A percentile compares a stretch with the other conserved stretches of the same genome.
Conservation (phyloP, 2,113 vertebrate species). For the Scophthalmus maximus region DNA sequence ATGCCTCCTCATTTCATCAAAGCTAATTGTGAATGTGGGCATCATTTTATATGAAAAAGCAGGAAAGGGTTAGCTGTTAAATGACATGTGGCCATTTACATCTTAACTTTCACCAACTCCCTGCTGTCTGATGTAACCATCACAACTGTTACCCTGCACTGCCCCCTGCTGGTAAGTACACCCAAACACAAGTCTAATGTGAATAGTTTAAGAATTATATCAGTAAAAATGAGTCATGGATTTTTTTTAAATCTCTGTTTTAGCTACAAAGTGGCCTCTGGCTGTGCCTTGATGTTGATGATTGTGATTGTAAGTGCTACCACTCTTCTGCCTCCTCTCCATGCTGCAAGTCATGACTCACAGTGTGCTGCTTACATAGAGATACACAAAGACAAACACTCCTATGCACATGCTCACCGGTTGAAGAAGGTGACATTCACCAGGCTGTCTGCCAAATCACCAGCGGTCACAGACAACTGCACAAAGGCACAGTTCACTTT, state of each 20-base stretch:
- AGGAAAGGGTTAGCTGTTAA: slow-evolving; percentile 33
- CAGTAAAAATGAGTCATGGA: not conserved
- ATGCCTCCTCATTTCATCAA: slow-evolving; percentile 17
- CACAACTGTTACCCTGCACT: slow-evolving; percentile 48
- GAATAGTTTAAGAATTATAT: not conserved
- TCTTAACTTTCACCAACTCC: not conserved
- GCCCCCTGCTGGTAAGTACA: slow-evolving; percentile 59
- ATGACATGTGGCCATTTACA: not conserved
- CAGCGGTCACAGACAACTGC: not conserved
- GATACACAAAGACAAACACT: not conserved
- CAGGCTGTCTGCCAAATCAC: slow-evolving; percentile 30
- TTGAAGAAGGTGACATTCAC: slow-evolving; percentile 51
- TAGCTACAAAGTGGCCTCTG: not conserved
- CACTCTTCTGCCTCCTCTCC: not conserved
- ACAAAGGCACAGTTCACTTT: not conserved
- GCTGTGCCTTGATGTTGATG: not conserved
- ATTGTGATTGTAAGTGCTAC: not conserved
- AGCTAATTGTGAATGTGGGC: slow-evolving; percentile 19
- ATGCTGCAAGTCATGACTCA: not conserved
- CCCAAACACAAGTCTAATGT: not conserved
- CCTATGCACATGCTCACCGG: not conserved
- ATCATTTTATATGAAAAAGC: slow-evolving; percentile 17
- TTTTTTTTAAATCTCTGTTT: not conserved
- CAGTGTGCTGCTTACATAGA: not conserved
- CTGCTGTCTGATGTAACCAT: not conserved